Evolutionary conservation across 2,113 vertebrate species (phyloP).

Genomic region (Urocolius indicus): DNA sequence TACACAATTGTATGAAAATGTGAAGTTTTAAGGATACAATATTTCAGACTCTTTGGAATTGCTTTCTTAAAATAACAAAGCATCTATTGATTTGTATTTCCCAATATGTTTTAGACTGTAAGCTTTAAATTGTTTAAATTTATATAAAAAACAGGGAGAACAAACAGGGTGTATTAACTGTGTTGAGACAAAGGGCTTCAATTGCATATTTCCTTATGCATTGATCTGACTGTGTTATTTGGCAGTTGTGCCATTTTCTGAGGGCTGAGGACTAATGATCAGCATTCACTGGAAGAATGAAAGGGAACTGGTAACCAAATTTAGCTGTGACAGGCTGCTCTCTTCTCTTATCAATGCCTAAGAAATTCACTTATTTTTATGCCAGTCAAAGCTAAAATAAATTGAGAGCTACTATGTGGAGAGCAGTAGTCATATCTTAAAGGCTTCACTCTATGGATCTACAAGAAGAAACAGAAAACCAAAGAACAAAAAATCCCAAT

Average conservation of each 20-base stretch:
- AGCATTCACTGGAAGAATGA: neutral
- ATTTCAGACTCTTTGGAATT: neutral
- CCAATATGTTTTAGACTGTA: neutral
- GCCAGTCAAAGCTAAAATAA: neutral
- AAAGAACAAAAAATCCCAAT: neutral
- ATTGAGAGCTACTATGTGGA: neutral
- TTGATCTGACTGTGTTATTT: neutral
- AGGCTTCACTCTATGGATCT: neutral
- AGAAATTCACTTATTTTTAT: neutral
- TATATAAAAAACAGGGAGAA: neutral
- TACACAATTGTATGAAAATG: neutral
- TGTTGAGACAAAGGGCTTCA: neutral
- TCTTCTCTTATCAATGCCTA: neutral
- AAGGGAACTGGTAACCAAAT: neutral
- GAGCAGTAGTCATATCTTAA: neutral
- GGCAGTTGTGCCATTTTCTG: neutral
- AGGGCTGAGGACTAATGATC: neutral
- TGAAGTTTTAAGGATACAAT: neutral
- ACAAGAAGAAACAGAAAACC: neutral
- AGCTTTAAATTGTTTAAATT: neutral
- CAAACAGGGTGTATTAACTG: neutral
- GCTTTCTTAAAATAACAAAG: conserved; percentile 11
- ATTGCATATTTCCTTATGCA: neutral
- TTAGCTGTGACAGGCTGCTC: neutral
- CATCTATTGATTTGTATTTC: conserved; percentile 10